phyloP scores from a whole-genome alignment of 2,113 vertebrate species.

The Meriones unguiculatus region DNA sequence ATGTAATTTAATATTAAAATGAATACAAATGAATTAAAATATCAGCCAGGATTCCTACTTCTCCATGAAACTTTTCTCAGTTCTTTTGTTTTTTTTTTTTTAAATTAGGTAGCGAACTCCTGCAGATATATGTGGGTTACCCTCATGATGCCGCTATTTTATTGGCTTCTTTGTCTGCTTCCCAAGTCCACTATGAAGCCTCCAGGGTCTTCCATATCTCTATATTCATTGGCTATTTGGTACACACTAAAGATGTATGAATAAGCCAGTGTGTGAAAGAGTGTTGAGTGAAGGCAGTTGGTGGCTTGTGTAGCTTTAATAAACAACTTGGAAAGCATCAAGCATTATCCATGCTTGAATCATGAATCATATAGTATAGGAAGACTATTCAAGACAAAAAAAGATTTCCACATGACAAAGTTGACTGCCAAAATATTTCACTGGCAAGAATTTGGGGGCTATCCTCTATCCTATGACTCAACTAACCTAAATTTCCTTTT shows the following conservation, averaged over 20 bases:
- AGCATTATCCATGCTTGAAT: background rate
- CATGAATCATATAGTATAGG: background rate
- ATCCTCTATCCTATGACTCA: background rate
- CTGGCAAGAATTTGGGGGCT: background rate
- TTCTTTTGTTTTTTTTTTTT: background rate
- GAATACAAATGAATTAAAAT: background rate
- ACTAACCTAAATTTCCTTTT: background rate
- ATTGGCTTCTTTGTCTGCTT: background rate
- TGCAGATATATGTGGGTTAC: background rate
- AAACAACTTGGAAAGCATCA: background rate
- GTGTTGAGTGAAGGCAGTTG: background rate
- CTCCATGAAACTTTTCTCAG: background rate
- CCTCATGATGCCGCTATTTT: background rate
- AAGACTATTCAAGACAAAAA: background rate
- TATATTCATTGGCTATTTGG: background rate
- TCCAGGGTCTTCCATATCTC: background rate
- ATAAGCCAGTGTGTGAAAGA: background rate
- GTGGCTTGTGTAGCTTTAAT: background rate
- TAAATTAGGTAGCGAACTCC: background rate
- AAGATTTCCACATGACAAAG: background rate
- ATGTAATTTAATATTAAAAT: background rate
- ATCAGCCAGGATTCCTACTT: background rate
- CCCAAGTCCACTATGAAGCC: background rate
- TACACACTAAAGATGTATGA: background rate
- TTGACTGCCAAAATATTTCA: background rate